These are phyloP conservation scores for Telenomus remus DNA, from an alignment of 1,140 invertebrate genomes.

Conservation along the genomic window DNA sequence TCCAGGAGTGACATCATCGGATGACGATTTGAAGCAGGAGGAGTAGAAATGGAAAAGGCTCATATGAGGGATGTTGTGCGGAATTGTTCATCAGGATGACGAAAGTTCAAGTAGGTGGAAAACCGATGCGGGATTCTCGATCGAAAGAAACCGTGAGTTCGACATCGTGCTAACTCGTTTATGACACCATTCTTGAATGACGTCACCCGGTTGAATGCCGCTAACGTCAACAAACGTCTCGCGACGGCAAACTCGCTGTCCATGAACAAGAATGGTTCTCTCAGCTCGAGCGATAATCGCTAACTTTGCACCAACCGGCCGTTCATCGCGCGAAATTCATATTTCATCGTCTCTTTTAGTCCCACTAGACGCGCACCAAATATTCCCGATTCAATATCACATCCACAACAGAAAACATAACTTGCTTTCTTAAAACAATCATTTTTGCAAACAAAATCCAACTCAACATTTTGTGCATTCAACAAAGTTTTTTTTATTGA, in stretches of 20 bases:
- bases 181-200: constrained; percentile 54
- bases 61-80: constrained; percentile 35
- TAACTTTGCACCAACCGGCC: constrained; percentile 16
- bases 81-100: constrained; percentile 35
- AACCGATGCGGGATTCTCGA: constrained; percentile 44
- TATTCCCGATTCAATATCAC: too few relatives aligned
- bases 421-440: too few relatives aligned
- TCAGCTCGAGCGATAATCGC: constrained; percentile 32
- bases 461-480: too few relatives aligned
- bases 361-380: not conserved
- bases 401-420: too few relatives aligned
- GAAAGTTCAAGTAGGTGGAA: constrained; percentile 51
- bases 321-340: constrained; percentile 10
- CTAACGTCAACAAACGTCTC: constrained; percentile 54
- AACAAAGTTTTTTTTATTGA: too few relatives aligned
- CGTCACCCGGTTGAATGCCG: constrained; percentile 47
- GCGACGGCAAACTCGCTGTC: constrained; percentile 45
- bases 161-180: constrained; percentile 50
- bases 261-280: constrained; percentile 38
- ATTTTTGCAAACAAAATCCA: too few relatives aligned
- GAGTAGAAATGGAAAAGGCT: too few relatives aligned
- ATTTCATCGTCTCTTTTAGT: constrained; percentile 18
- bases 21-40: constrained; percentile 39
- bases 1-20: constrained; percentile 34
- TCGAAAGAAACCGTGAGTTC: constrained; percentile 52